Conservation (phyloP, 1,140 invertebrate genomes). For the Lepidurus packardi region DNA sequence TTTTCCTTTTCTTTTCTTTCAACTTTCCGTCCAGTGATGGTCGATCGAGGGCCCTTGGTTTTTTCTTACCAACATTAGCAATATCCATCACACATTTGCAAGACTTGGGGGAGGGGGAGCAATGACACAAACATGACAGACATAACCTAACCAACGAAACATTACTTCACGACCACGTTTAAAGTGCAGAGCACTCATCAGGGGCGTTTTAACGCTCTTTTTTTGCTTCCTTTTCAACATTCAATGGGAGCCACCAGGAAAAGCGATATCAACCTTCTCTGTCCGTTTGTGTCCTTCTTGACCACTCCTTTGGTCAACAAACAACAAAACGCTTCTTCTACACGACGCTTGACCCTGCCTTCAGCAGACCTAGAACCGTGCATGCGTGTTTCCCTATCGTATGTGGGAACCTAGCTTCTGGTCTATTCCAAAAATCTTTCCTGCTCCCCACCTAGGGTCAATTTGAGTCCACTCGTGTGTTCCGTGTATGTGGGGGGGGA, state of each 20-base stretch:
- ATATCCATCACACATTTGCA: constrained; percentile 8
- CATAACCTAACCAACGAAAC: not conserved
- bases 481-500: not conserved
- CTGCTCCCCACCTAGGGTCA: not conserved
- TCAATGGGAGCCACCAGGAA: not conserved
- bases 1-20: not conserved
- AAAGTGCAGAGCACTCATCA: constrained; percentile 18
- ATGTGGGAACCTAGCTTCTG: not conserved
- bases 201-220: constrained; percentile 18
- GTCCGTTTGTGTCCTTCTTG: not conserved
- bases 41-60: not conserved
- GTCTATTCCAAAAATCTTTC: not conserved
- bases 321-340: too few relatives aligned
- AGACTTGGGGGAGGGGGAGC: not conserved
- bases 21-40: not conserved
- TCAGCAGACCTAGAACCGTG: too few relatives aligned
- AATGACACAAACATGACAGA: not conserved
- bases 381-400: too few relatives aligned
- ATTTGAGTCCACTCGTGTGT: not conserved
- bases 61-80: not conserved
- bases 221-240: not conserved
- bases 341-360: too few relatives aligned
- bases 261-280: not conserved
- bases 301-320: not conserved
- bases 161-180: constrained; percentile 19